phyloP scores from a whole-genome alignment of 92 coral and sea anemone species.

The Anthopleura xanthogrammica region DNA sequence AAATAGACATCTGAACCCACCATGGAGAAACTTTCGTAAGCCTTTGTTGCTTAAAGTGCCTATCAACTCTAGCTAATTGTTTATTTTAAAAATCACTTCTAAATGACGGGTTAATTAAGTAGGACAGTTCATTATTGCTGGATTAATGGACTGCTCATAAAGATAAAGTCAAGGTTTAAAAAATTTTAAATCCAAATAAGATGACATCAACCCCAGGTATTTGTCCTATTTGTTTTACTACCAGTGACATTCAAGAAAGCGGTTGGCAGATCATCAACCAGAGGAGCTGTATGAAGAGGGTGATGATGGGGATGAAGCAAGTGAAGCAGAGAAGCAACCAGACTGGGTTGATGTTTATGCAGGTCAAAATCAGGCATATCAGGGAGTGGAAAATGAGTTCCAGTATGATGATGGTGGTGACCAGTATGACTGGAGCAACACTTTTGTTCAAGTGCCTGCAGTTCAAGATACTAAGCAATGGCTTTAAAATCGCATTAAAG shows the following conservation, averaged over 20 bases:
- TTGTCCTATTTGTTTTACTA: too few relatives aligned
- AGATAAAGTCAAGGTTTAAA: too few relatives aligned
- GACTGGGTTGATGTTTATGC: conserved; percentile 52
- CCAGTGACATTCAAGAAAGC: background rate
- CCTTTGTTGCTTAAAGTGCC: too few relatives aligned
- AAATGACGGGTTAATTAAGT: too few relatives aligned
- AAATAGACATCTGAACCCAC: too few relatives aligned
- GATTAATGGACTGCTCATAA: too few relatives aligned
- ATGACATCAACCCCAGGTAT: background rate
- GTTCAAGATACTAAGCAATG: conserved; percentile 26
- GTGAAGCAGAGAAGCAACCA: conserved; percentile 36
- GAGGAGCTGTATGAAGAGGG: conserved; percentile 27
- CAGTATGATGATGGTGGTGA: conserved; percentile 46
- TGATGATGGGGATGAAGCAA: conserved; percentile 32
- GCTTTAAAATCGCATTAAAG: conserved; percentile 26
- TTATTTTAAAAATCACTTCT: too few relatives aligned
- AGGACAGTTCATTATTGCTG: too few relatives aligned
- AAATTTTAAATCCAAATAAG: too few relatives aligned
- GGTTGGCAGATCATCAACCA: conserved; percentile 31
- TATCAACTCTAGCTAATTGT: too few relatives aligned
- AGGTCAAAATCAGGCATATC: conserved; percentile 33
- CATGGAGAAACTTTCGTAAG: too few relatives aligned
- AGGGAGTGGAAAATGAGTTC: conserved; percentile 33
- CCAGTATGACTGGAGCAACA: conserved; percentile 39
- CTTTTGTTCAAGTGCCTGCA: conserved; percentile 30